Evolutionary conservation across 2,797 vertebrate genomes (phyloP).

Genomic region (Threskiornis aethiopicus): DNA sequence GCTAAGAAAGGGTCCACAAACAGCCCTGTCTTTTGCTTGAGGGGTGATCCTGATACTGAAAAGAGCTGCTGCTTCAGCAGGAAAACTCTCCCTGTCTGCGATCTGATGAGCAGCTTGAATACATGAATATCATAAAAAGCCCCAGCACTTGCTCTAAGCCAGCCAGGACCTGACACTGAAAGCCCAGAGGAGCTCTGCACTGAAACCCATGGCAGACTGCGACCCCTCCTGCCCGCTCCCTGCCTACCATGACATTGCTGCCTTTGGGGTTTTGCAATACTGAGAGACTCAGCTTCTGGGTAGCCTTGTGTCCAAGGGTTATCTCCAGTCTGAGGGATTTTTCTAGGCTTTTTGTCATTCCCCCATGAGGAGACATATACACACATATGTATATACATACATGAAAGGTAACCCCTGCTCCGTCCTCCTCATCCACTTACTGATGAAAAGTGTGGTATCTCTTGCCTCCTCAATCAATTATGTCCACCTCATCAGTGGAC

Average conservation of each 20-base stretch:
- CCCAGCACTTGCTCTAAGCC: neutral
- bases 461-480: neutral
- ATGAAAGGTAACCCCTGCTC: neutral
- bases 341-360: neutral
- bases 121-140: neutral
- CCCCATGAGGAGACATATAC: rapidly evolving
- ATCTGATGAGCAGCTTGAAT: neutral
- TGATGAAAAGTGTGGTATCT: neutral
- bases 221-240: neutral
- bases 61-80: neutral
- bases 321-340: neutral
- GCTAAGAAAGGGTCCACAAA: neutral
- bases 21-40: neutral
- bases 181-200: neutral
- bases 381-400: neutral
- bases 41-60: neutral
- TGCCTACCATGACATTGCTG: neutral
- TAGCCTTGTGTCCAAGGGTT: rapidly evolving
- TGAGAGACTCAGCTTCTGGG: neutral
- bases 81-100: neutral
- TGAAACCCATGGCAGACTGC: rapidly evolving
- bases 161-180: neutral
- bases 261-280: neutral
- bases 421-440: neutral
- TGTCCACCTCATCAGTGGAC: neutral